phyloP scores from a whole-genome alignment of 2,113 vertebrate species.

The Acinonyx jubatus region DNA sequence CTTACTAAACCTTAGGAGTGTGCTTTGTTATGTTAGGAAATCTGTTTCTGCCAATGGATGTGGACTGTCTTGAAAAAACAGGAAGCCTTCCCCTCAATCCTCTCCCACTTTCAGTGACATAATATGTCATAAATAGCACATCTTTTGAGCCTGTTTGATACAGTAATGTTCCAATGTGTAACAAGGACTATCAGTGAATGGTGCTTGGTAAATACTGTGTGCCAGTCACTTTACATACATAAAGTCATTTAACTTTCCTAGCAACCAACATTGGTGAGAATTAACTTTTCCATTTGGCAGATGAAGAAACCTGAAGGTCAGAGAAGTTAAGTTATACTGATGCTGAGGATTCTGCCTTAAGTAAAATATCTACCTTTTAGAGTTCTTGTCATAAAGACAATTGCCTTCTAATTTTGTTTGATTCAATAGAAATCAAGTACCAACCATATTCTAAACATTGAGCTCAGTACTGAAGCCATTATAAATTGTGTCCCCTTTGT shows the following conservation, averaged over 20 bases:
- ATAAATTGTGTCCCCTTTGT: background rate
- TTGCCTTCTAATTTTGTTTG: background rate
- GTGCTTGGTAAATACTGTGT: background rate
- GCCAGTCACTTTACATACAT: background rate
- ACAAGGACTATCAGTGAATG: background rate
- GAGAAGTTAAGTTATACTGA: background rate
- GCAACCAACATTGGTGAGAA: background rate
- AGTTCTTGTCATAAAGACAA: background rate
- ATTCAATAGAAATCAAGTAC: background rate
- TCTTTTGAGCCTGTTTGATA: background rate
- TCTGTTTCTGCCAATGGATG: background rate
- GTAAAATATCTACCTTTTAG: background rate
- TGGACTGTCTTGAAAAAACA: background rate
- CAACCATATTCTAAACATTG: background rate
- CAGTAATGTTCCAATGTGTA: background rate
- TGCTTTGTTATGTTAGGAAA: background rate
- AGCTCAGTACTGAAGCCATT: background rate
- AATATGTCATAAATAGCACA: background rate
- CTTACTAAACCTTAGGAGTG: background rate
- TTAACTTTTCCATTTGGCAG: background rate
- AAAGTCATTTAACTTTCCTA: background rate
- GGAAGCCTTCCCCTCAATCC: background rate
- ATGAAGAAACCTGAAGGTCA: background rate
- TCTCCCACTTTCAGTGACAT: background rate
- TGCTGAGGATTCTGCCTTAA: background rate